Conservation (phyloP, 2,113 vertebrate genomes). For the Natator depressus region DNA sequence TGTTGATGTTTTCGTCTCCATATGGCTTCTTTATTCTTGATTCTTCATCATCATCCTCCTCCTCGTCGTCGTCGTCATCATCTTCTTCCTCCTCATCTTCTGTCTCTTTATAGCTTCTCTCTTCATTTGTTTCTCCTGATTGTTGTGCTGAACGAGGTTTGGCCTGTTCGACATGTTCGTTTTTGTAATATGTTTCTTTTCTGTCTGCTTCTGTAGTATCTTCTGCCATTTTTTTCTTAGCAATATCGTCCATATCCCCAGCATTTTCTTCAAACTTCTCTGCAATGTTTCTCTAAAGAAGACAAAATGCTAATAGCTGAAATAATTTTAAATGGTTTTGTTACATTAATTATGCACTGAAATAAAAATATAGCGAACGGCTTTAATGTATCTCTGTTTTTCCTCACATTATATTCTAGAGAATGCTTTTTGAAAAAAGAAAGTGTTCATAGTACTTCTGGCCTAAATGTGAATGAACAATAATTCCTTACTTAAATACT, state of each 20-base stretch:
- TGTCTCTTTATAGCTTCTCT: slow-evolving; percentile 65
- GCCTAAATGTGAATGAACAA: background rate
- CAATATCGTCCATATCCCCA: rapidly evolving
- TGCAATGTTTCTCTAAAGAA: slow-evolving; percentile 61
- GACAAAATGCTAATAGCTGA: slow-evolving; percentile 63
- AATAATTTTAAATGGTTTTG: background rate
- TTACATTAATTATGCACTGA: background rate
- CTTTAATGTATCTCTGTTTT: background rate
- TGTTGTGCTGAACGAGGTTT: slow-evolving; percentile 47
- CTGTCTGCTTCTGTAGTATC: background rate
- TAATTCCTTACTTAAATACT: background rate
- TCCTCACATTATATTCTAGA: background rate
- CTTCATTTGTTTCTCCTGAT: slow-evolving; percentile 8
- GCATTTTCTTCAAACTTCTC: slow-evolving; percentile 40
- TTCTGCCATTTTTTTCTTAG: background rate
- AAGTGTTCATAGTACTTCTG: background rate
- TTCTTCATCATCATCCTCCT: slow-evolving; percentile 40
- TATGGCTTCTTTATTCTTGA: background rate
- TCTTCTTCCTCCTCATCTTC: slow-evolving; percentile 16
- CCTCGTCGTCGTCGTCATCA: background rate
- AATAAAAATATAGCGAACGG: rapidly evolving
- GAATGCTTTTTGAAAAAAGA: background rate
- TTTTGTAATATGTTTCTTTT: slow-evolving; percentile 62
- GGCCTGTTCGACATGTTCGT: slow-evolving; percentile 37
- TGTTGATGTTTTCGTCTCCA: background rate